These are phyloP conservation scores for Cottoperca gobio DNA, from an alignment of 2,797 vertebrate species.

Conservation along the genomic window DNA sequence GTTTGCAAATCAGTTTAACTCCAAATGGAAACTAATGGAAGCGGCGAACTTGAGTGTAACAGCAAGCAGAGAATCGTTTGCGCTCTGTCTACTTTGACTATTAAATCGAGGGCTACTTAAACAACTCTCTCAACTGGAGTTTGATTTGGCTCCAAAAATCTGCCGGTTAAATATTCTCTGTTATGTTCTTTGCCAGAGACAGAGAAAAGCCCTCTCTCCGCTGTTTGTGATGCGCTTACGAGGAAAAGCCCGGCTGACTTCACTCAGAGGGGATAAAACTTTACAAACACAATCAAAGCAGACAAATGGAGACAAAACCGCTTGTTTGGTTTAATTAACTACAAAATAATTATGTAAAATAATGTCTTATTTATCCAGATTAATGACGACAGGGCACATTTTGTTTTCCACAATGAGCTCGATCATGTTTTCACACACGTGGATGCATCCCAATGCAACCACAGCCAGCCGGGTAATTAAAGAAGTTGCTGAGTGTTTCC, in stretches of 20 bases:
- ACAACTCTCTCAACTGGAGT: constrained; percentile 15
- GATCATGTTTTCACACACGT: background rate
- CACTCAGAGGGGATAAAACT: background rate
- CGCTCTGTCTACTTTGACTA: constrained; percentile 1
- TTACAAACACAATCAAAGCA: background rate
- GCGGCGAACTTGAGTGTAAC: background rate
- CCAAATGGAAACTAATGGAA: background rate
- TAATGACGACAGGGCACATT: background rate
- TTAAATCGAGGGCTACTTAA: constrained; percentile 14
- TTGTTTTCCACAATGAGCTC: background rate
- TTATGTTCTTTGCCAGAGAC: constrained; percentile 2
- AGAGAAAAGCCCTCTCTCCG: constrained; percentile 6
- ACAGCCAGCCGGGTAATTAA: constrained; percentile 8
- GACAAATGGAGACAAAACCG: background rate
- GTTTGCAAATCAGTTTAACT: background rate
- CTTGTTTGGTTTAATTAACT: background rate
- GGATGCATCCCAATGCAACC: background rate
- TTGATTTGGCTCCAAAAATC: constrained; percentile 31
- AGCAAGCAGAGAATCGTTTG: constrained; percentile 18
- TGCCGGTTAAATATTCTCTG: constrained; percentile 24
- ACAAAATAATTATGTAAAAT: background rate
- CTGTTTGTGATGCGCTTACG: constrained; percentile 18
- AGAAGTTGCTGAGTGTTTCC: constrained; percentile 12
- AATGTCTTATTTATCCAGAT: background rate
- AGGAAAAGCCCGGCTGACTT: constrained; percentile 10